Percentiles rank a stretch among this genome's conserved stretches.
phyloP scores from a whole-genome alignment of 2,888 invertebrate genomes.

The Dryocosmus kuriphilus region DNA sequence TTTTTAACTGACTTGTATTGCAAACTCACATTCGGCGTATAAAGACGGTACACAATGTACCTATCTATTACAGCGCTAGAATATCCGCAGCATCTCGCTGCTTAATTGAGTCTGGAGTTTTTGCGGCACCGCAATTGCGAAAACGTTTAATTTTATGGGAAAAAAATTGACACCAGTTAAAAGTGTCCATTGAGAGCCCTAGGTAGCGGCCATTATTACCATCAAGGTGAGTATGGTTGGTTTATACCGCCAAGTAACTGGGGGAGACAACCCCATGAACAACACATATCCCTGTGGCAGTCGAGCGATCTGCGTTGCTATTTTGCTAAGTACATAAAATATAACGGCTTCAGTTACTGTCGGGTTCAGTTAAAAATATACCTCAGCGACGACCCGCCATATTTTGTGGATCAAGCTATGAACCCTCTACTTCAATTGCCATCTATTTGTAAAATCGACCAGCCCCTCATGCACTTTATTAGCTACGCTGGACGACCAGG shows the following conservation, averaged over 20 bases:
- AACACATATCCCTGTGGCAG: slow-evolving; percentile 56
- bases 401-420: slow-evolving; percentile 32
- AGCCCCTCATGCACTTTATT: slow-evolving; percentile 29
- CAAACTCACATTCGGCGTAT: no score
- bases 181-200: slow-evolving; percentile 1
- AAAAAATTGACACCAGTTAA: slow-evolving; percentile 10
- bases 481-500: slow-evolving; percentile 24
- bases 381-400: slow-evolving; percentile 30
- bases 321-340: slow-evolving; percentile 62
- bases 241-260: slow-evolving; percentile 60
- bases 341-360: slow-evolving; percentile 61
- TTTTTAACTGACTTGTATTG: no score
- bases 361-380: slow-evolving; percentile 59
- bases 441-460: slow-evolving; percentile 32
- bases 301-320: slow-evolving; percentile 58
- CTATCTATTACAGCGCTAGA: not conserved
- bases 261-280: slow-evolving; percentile 62
- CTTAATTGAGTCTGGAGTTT: slow-evolving; percentile 29
- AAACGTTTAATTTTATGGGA: not conserved
- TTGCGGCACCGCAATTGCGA: slow-evolving; percentile 22
- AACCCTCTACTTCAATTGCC: slow-evolving; percentile 39
- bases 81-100: not conserved
- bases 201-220: not conserved
- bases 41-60: no score
- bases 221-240: slow-evolving; percentile 47